Conservation (phyloP, 2,797 vertebrate species). For the Rallus crepitans region DNA sequence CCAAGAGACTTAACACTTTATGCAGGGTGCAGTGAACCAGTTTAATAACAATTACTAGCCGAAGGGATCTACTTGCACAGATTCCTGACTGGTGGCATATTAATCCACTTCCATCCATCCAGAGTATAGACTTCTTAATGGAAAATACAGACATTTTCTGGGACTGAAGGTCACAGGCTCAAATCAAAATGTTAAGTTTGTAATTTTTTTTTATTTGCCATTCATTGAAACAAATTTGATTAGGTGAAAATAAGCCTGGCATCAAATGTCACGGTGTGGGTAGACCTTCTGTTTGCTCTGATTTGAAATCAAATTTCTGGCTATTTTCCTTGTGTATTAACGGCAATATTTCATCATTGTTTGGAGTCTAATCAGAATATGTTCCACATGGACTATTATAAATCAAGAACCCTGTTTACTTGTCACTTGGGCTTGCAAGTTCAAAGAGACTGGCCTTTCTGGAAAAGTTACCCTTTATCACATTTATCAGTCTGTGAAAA, state of each 20-base stretch:
- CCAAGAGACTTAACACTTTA: conserved; percentile 5
- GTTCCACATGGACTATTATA: not conserved
- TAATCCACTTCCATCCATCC: not conserved
- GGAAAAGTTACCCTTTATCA: conserved; percentile 33
- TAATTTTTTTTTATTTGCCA: not conserved
- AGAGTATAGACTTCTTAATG: not conserved
- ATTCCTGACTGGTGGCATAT: not conserved
- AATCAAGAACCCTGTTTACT: conserved; percentile 38
- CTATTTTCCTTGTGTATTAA: not conserved
- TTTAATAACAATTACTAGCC: conserved; percentile 30
- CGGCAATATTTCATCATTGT: conserved; percentile 3
- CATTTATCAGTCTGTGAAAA: conserved; percentile 21
- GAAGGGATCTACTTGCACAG: not conserved
- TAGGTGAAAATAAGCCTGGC: conserved; percentile 26
- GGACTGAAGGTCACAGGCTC: not conserved
- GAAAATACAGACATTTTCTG: conserved; percentile 8
- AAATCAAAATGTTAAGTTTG: not conserved
- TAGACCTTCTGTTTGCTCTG: not conserved
- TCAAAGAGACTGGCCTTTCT: conserved; percentile 18
- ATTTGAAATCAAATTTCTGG: not conserved
- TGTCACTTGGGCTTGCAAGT: not conserved
- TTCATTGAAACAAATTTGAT: not conserved
- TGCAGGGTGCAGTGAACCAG: conserved; percentile 20
- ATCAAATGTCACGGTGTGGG: not conserved
- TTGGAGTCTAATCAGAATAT: conserved; percentile 11